Conservation (phyloP, 1,140 invertebrate species). For the Probaryconus sp. region DNA sequence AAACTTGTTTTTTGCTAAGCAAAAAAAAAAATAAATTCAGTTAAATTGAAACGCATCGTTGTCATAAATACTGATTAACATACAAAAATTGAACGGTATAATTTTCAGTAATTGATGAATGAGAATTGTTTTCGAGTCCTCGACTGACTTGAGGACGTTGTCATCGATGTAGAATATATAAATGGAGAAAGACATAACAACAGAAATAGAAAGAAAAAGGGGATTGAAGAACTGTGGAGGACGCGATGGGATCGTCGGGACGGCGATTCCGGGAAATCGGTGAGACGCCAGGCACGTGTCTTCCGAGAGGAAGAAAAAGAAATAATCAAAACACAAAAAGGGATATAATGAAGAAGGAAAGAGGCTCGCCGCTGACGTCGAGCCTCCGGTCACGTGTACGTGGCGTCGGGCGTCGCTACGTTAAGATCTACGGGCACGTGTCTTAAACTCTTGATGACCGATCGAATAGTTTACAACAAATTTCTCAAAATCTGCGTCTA, state of each 20-base stretch:
- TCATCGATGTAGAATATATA: slow-evolving; percentile 33
- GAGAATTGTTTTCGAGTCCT: slow-evolving; percentile 24
- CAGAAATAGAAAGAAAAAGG: slow-evolving; percentile 21
- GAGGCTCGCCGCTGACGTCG: slow-evolving; percentile 53
- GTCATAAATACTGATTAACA: too few species aligned
- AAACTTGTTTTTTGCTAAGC: slow-evolving; percentile 54
- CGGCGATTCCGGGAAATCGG: slow-evolving; percentile 66
- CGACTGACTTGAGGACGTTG: too few species aligned
- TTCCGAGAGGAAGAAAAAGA: slow-evolving; percentile 63
- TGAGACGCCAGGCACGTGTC: slow-evolving; percentile 70
- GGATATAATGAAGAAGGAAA: slow-evolving; percentile 45
- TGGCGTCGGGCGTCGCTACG: slow-evolving; percentile 61
- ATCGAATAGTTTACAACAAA: too few species aligned
- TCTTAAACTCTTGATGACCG: slow-evolving; percentile 64
- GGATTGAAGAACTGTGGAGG: neutral
- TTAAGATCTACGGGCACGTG: slow-evolving; percentile 66
- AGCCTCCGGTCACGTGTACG: slow-evolving; percentile 70
- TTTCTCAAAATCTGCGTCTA: neutral
- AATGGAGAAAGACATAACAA: slow-evolving; percentile 34
- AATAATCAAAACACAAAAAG: slow-evolving; percentile 46
- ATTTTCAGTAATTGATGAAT: too few species aligned
- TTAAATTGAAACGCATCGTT: too few species aligned
- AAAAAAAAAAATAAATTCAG: too few species aligned
- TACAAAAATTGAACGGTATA: too few species aligned
- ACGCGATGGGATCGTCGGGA: slow-evolving; percentile 62